Conservation (phyloP, 2,797 vertebrate species). For the Alectoris magna region DNA sequence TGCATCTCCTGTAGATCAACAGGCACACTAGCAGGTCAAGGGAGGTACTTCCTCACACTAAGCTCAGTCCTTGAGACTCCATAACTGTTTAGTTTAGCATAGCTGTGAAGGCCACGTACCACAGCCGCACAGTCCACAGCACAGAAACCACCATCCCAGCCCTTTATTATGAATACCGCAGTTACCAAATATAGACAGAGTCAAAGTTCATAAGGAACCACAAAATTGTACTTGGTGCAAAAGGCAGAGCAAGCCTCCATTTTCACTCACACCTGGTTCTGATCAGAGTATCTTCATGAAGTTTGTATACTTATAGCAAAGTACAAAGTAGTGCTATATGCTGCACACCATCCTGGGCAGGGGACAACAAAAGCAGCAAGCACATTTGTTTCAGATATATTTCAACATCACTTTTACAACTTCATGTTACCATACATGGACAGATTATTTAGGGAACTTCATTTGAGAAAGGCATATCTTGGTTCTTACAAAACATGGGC, state of each 20-base stretch:
- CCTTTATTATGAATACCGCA: slow-evolving; percentile 8
- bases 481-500: not conserved
- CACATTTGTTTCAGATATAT: not conserved
- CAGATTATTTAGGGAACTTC: not conserved
- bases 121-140: not conserved
- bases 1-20: not conserved
- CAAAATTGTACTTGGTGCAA: not conserved
- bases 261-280: slow-evolving; percentile 14
- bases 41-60: not conserved
- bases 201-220: not conserved
- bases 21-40: accelerated
- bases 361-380: not conserved
- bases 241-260: not conserved
- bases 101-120: not conserved
- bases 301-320: not conserved
- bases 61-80: not conserved
- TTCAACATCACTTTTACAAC: not conserved
- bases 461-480: not conserved
- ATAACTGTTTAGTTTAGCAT: not conserved
- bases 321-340: not conserved
- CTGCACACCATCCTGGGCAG: not conserved
- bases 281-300: not conserved
- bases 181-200: slow-evolving; percentile 43
- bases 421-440: not conserved
- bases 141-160: not conserved